Evolutionary conservation across 2,888 invertebrate genomes (phyloP).

Genomic region (Drosophila kambysellisi): DNA sequence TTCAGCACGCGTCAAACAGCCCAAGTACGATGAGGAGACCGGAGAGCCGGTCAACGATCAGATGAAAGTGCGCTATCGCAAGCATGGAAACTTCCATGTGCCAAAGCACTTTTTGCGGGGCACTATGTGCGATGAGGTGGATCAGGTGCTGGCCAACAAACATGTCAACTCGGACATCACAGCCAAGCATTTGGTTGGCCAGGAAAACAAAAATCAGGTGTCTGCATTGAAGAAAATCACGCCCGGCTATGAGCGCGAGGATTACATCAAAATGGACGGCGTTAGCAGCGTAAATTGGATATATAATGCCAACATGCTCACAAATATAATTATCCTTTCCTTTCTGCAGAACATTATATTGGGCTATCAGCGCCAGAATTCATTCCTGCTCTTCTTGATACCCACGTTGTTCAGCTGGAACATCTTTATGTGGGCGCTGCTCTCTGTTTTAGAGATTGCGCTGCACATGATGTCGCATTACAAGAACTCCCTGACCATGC

Average conservation of each 20-base stretch:
- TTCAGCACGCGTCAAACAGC: slow-evolving; percentile 63
- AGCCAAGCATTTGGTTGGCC: slow-evolving; percentile 41
- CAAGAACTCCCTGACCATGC: slow-evolving; percentile 87
- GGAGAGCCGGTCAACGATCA: slow-evolving; percentile 83
- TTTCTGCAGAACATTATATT: slow-evolving; percentile 81
- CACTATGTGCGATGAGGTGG: slow-evolving; percentile 76
- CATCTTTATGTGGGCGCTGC: slow-evolving; percentile 86
- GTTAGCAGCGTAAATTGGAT: slow-evolving; percentile 76
- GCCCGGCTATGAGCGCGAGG: slow-evolving; percentile 75
- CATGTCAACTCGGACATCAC: slow-evolving; percentile 48
- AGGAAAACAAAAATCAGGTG: not conserved
- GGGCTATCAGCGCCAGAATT: slow-evolving; percentile 84
- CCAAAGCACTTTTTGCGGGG: slow-evolving; percentile 81
- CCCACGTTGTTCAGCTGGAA: slow-evolving; percentile 88
- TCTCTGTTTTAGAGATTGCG: slow-evolving; percentile 87
- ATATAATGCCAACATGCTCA: not conserved
- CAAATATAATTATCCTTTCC: not conserved
- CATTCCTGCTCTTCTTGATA: slow-evolving; percentile 86
- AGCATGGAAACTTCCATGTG: slow-evolving; percentile 83
- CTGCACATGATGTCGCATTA: slow-evolving; percentile 90
- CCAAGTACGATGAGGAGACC: slow-evolving; percentile 83
- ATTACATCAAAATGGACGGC: slow-evolving; percentile 82
- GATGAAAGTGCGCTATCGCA: slow-evolving; percentile 80
- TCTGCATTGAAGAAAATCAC: slow-evolving; percentile 31
- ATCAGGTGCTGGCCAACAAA: slow-evolving; percentile 67